Conservation (phyloP, 2,888 invertebrate genomes). For the Tryphoninae sp. region DNA sequence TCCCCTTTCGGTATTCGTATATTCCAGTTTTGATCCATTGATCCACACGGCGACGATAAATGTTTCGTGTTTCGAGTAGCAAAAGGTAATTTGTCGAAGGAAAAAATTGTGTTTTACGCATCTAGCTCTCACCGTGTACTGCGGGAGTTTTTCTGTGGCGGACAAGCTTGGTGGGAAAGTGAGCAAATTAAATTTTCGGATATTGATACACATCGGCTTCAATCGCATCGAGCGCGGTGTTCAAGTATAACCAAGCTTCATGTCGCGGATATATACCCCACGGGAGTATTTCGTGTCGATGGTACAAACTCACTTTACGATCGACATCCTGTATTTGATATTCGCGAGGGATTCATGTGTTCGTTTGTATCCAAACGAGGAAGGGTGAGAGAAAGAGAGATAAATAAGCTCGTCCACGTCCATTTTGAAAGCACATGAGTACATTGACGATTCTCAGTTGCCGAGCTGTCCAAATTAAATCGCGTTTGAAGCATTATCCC, state of each 20-base stretch:
- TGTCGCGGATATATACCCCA: constrained; percentile 3
- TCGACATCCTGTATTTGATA: constrained; percentile 33
- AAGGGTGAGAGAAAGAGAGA: constrained; percentile 8
- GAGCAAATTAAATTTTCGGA: constrained; percentile 47
- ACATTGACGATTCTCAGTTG: constrained; percentile 29
- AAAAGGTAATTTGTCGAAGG: constrained; percentile 15
- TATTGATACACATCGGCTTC: constrained; percentile 28
- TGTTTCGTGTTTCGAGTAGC: constrained; percentile 18
- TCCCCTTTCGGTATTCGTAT: neutral
- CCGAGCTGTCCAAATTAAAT: constrained; percentile 17
- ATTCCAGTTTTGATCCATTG: neutral
- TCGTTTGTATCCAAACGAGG: constrained; percentile 2
- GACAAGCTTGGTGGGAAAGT: neutral
- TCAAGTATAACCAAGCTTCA: neutral
- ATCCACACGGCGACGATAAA: constrained; percentile 22
- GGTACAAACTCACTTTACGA: constrained; percentile 38
- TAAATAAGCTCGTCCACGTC: constrained; percentile 4
- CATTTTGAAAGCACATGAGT: constrained; percentile 10
- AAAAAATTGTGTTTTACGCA: constrained; percentile 23
- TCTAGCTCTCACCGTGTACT: neutral
- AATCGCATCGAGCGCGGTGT: constrained; percentile 2
- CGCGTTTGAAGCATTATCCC: constrained; percentile 12
- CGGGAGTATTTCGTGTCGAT: constrained; percentile 16
- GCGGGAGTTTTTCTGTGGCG: neutral
- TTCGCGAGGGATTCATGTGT: constrained; percentile 1